These are phyloP conservation scores for Meandrina meandrites DNA, from an alignment of 92 coral and sea anemone genomes.

Conservation along the genomic window DNA sequence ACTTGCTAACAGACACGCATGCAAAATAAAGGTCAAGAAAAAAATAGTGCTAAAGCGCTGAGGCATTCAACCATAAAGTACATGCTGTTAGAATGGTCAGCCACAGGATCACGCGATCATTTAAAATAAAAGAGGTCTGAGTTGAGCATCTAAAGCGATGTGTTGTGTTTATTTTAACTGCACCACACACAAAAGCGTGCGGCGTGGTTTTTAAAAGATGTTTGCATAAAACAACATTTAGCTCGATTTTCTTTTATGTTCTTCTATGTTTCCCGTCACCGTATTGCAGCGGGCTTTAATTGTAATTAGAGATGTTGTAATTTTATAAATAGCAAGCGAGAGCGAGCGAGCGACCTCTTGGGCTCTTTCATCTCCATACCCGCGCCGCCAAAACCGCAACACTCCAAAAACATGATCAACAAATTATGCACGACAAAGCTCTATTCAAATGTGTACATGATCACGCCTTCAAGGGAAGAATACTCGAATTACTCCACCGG, in stretches of 20 bases:
- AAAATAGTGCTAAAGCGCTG: not conserved
- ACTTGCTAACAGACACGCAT: not conserved
- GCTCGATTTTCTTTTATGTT: constrained; percentile 4
- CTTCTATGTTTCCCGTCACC: not conserved
- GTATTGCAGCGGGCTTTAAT: not conserved
- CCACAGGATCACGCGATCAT: constrained; percentile 11
- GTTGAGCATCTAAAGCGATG: not conserved
- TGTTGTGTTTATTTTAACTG: constrained; percentile 21
- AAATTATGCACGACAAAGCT: constrained; percentile 13
- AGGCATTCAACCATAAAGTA: not conserved
- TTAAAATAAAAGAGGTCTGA: not conserved
- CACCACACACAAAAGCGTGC: constrained; percentile 23
- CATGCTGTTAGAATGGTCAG: not conserved
- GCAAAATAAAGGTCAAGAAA: not conserved
- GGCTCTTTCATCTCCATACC: not conserved
- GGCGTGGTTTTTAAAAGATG: constrained; percentile 24
- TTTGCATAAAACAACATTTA: constrained; percentile 27
- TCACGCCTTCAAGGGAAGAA: not conserved
- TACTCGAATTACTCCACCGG: constrained; percentile 4
- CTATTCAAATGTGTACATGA: constrained; percentile 14
- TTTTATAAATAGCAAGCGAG: not conserved
- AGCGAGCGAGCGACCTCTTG: constrained; percentile 16
- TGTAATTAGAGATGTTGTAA: not conserved
- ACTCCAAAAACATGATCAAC: constrained; percentile 12
- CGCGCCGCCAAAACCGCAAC: constrained; percentile 29